These are phyloP conservation scores for Cheiracanthium punctorium DNA, from an alignment of 2,888 invertebrate genomes.

Conservation along the genomic window DNA sequence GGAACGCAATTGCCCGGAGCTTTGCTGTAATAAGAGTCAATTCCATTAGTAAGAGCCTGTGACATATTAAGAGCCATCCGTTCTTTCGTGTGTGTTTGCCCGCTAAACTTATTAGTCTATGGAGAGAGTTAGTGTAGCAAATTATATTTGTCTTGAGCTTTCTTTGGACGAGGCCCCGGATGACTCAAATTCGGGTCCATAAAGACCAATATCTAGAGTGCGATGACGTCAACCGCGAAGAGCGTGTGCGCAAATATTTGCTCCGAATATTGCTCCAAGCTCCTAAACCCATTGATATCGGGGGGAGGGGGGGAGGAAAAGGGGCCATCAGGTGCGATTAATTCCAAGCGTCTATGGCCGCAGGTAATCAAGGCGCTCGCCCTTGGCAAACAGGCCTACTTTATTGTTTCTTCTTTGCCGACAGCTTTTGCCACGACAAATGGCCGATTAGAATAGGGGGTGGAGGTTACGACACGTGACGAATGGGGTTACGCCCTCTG, in stretches of 20 bases:
- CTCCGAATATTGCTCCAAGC: constrained; percentile 62
- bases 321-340: constrained; percentile 65
- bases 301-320: constrained; percentile 10
- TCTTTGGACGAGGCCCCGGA: constrained; percentile 37
- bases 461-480: constrained; percentile 54
- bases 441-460: constrained; percentile 56
- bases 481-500: constrained; percentile 67
- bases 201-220: constrained; percentile 65
- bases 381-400: constrained; percentile 62
- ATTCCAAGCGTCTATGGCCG: constrained; percentile 55
- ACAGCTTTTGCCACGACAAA: constrained; percentile 65
- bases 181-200: constrained; percentile 67
- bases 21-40: constrained; percentile 24
- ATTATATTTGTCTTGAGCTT: constrained; percentile 65
- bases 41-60: constrained; percentile 30
- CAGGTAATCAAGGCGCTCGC: constrained; percentile 68
- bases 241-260: constrained; percentile 69
- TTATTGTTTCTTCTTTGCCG: constrained; percentile 61
- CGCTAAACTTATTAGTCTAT: constrained; percentile 45
- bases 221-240: constrained; percentile 54
- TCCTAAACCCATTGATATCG: constrained; percentile 67
- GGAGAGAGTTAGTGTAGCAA: constrained; percentile 48
- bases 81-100: constrained; percentile 30
- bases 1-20: constrained; percentile 7
- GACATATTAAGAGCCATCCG: constrained; percentile 9